These are phyloP conservation scores for Choreutis nemorana DNA, from an alignment of 2,888 invertebrate species.

Conservation along the genomic window DNA sequence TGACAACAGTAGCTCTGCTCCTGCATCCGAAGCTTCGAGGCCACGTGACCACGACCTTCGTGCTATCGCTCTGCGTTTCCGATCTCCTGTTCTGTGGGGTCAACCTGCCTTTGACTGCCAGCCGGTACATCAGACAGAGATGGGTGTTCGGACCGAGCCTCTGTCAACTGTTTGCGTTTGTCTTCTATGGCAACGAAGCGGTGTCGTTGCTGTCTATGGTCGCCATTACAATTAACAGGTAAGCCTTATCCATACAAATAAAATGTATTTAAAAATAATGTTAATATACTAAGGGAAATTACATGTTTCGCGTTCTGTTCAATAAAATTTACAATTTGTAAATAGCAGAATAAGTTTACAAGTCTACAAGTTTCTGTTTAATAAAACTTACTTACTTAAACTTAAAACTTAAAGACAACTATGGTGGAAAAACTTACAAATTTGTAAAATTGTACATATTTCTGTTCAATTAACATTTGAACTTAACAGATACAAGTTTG, in stretches of 20 bases:
- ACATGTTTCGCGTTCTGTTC: too few relatives aligned
- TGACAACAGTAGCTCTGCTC: slow-evolving; percentile 81
- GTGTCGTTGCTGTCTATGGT: slow-evolving; percentile 89
- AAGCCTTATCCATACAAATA: slow-evolving; percentile 17
- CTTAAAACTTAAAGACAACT: too few relatives aligned
- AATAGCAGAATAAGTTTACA: too few relatives aligned
- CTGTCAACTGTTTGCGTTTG: slow-evolving; percentile 85
- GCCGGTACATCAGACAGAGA: slow-evolving; percentile 80
- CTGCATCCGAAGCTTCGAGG: slow-evolving; percentile 80
- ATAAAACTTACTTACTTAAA: too few relatives aligned
- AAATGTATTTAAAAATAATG: too few relatives aligned
- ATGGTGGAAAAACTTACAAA: too few relatives aligned
- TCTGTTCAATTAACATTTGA: too few relatives aligned
- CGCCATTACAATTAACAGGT: slow-evolving; percentile 89
- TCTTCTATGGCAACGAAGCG: slow-evolving; percentile 91
- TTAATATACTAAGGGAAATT: too few relatives aligned
- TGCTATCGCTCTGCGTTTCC: slow-evolving; percentile 84
- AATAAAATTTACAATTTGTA: too few relatives aligned
- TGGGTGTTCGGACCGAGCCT: slow-evolving; percentile 82
- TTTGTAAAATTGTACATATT: too few relatives aligned
- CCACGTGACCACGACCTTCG: slow-evolving; percentile 89
- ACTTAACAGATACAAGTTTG: too few relatives aligned
- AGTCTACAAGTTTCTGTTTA: too few relatives aligned
- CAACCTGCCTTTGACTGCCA: slow-evolving; percentile 85
- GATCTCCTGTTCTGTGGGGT: slow-evolving; percentile 86